phyloP scores from a whole-genome alignment of 2,888 invertebrate genomes.

The Amphipoea lucens region DNA sequence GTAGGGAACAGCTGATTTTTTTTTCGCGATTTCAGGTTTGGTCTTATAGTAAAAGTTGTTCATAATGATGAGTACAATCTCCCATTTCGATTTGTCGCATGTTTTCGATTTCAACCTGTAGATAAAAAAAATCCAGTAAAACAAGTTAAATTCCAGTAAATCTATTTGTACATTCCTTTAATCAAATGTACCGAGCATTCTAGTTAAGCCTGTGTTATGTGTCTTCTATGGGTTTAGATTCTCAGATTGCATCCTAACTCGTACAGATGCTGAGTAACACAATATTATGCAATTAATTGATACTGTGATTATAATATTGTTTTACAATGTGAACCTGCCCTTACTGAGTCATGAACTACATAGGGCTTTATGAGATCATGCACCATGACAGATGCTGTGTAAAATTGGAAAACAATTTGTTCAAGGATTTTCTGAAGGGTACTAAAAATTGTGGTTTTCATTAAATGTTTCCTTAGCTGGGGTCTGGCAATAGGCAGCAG shows the following conservation, averaged over 20 bases:
- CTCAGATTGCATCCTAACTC: constrained; percentile 46
- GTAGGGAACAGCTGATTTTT: too few species aligned
- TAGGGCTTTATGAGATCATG: constrained; percentile 50
- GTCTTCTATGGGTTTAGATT: constrained; percentile 10
- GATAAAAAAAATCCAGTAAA: too few species aligned
- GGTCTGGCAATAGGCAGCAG: neutral
- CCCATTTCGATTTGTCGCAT: too few species aligned
- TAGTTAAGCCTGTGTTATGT: neutral
- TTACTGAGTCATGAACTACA: constrained; percentile 36
- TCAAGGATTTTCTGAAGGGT: neutral
- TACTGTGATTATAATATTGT: constrained; percentile 52
- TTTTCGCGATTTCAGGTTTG: too few species aligned
- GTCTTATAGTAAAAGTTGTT: too few species aligned
- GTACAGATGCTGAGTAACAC: constrained; percentile 47
- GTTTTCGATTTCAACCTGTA: too few species aligned
- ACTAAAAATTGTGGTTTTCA: neutral
- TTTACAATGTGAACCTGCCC: constrained; percentile 40
- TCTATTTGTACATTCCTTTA: neutral
- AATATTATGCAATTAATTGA: constrained; percentile 57
- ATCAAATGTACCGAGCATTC: neutral
- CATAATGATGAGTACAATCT: too few species aligned
- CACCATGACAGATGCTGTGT: constrained; percentile 8
- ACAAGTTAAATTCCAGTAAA: neutral
- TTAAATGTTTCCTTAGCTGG: neutral
- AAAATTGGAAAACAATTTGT: constrained; percentile 3